Percentiles rank a stretch among this genome's conserved stretches.
phyloP scores from a whole-genome alignment of 2,113 vertebrate genomes.

The Rhagologus leucostigma region DNA sequence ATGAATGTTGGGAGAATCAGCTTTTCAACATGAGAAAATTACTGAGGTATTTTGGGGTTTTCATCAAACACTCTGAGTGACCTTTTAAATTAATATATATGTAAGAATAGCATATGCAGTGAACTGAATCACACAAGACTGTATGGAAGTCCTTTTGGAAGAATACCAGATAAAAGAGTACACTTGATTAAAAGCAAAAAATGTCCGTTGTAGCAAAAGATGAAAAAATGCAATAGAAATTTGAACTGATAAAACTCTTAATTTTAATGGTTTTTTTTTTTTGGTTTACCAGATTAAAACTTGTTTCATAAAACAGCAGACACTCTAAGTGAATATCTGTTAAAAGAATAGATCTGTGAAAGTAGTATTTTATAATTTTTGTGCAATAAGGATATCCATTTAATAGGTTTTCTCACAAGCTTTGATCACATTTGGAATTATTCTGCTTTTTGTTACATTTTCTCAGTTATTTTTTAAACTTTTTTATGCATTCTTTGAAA shows the following conservation, averaged over 20 bases:
- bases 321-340: neutral
- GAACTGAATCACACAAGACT: neutral
- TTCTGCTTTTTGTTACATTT: slow-evolving; percentile 71
- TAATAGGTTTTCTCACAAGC: slow-evolving; percentile 62
- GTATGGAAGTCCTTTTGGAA: neutral
- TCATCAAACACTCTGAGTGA: neutral
- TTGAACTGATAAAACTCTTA: slow-evolving; percentile 30
- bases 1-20: neutral
- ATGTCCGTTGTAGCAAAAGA: neutral
- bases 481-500: slow-evolving; percentile 69
- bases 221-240: slow-evolving; percentile 26
- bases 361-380: slow-evolving; percentile 38
- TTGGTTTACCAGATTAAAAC: slow-evolving; percentile 49
- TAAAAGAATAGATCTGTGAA: slow-evolving; percentile 41
- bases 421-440: slow-evolving; percentile 69
- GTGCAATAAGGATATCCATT: slow-evolving; percentile 45
- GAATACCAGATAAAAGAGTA: neutral
- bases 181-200: slow-evolving; percentile 6
- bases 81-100: neutral
- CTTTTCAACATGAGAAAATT: neutral
- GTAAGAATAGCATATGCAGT: neutral
- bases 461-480: slow-evolving; percentile 62
- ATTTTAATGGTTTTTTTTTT: neutral
- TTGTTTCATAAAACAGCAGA: slow-evolving; percentile 52
- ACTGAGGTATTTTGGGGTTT: neutral